These are phyloP conservation scores for Melanerpes formicivorus DNA, from an alignment of 2,113 vertebrate genomes.

Conservation along the genomic window DNA sequence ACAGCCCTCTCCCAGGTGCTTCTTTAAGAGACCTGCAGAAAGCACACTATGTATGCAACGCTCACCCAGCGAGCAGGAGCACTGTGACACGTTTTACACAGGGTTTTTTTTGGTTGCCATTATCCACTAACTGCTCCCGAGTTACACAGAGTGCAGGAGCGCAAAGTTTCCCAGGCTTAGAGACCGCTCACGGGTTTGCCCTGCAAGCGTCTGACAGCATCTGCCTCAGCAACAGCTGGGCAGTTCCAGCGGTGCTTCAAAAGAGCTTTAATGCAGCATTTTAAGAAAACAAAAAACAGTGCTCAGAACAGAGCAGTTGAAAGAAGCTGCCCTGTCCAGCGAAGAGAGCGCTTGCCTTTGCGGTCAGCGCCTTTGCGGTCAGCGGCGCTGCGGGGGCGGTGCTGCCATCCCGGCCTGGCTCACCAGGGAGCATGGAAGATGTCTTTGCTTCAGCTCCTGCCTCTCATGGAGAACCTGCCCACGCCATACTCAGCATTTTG, in stretches of 20 bases:
- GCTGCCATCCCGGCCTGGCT: accelerated
- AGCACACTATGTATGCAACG: neutral
- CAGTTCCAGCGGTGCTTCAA: neutral
- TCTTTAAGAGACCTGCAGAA: neutral
- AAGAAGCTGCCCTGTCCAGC: neutral
- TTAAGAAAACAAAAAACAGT: neutral
- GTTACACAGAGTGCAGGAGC: neutral
- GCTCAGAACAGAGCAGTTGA: neutral
- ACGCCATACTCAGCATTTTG: neutral
- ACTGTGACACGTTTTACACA: accelerated
- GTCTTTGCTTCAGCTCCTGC: neutral
- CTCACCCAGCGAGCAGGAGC: neutral
- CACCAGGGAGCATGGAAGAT: accelerated
- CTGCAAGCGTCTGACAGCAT: neutral
- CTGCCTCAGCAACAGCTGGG: neutral
- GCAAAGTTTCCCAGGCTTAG: neutral
- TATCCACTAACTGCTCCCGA: neutral
- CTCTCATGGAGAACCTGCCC: accelerated
- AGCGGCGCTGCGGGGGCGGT: accelerated
- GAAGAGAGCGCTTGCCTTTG: neutral
- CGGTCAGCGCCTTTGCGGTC: accelerated
- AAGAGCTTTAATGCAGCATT: too few species aligned
- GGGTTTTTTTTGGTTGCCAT: neutral
- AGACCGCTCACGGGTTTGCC: neutral
- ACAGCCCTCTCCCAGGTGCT: neutral